These are phyloP conservation scores for Drosophila prostipennis DNA, from an alignment of 2,888 invertebrate genomes.

Conservation along the genomic window DNA sequence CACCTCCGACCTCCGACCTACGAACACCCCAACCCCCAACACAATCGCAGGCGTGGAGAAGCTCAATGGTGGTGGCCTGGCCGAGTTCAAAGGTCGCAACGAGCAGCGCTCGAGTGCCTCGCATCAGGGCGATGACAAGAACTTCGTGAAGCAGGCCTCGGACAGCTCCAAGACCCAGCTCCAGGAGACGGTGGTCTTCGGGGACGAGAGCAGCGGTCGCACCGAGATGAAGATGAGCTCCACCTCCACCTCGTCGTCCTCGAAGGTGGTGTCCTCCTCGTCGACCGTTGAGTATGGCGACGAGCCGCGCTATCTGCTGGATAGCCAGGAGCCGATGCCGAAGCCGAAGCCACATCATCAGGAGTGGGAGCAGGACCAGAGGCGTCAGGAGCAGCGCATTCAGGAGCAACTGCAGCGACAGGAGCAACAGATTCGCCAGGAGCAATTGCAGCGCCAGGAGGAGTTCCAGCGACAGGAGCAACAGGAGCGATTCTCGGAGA, in stretches of 20 bases:
- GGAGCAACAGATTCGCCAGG: constrained; percentile 80
- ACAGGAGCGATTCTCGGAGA: constrained; percentile 83
- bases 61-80: constrained; percentile 88
- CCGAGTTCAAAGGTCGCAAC: constrained; percentile 88
- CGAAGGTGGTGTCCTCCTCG: constrained; percentile 81
- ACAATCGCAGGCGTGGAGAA: constrained; percentile 86
- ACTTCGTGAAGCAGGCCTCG: constrained; percentile 85
- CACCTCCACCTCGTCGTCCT: constrained; percentile 81
- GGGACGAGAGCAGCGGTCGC: constrained; percentile 85
- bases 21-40: constrained; percentile 12
- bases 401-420: constrained; percentile 57
- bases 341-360: constrained; percentile 24
- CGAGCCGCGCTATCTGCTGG: constrained; percentile 70
- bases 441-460: constrained; percentile 36
- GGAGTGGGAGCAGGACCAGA: constrained; percentile 21
- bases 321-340: constrained; percentile 47
- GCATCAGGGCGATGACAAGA: constrained; percentile 86
- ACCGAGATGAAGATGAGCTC: constrained; percentile 83
- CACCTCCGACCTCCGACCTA: constrained; percentile 8
- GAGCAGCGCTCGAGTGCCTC: constrained; percentile 86
- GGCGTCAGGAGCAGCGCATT: constrained; percentile 28
- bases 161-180: constrained; percentile 85
- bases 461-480: constrained; percentile 68
- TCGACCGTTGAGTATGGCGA: constrained; percentile 73
- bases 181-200: constrained; percentile 85